phyloP scores from a whole-genome alignment of 2,888 invertebrate genomes.

The Chrysolina oricalcia region DNA sequence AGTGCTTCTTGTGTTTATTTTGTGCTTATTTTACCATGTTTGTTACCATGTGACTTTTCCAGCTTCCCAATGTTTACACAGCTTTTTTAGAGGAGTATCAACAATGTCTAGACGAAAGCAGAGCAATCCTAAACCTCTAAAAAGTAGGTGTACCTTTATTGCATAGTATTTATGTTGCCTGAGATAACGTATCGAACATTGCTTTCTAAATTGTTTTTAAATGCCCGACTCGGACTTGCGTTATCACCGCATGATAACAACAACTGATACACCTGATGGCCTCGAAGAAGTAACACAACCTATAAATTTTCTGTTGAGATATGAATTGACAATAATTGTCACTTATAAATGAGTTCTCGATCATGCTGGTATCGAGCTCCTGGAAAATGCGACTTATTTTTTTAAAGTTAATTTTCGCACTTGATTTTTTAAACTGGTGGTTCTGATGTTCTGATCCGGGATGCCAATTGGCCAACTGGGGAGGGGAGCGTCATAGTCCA shows the following conservation, averaged over 20 bases:
- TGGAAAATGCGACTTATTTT: background rate
- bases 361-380: background rate
- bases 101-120: constrained; percentile 95
- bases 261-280: constrained; percentile 28
- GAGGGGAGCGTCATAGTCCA: too few species aligned
- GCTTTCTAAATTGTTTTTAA: constrained; percentile 24
- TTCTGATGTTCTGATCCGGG: too few species aligned
- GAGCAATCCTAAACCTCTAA: constrained; percentile 95
- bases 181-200: constrained; percentile 21
- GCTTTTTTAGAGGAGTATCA: constrained; percentile 75
- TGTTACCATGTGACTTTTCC: constrained; percentile 62
- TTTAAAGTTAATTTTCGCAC: background rate
- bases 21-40: constrained; percentile 54
- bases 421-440: too few species aligned
- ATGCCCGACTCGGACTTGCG: constrained; percentile 17
- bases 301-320: constrained; percentile 11
- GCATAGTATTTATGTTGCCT: constrained; percentile 40
- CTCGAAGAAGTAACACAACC: constrained; percentile 23
- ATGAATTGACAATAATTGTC: constrained; percentile 6
- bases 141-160: constrained; percentile 82
- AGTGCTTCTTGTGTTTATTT: constrained; percentile 57
- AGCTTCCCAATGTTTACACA: constrained; percentile 42
- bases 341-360: background rate
- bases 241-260: constrained; percentile 26
- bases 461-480: too few species aligned